Conservation (phyloP, 2,888 invertebrate genomes). For the Ochropleura leucogaster region DNA sequence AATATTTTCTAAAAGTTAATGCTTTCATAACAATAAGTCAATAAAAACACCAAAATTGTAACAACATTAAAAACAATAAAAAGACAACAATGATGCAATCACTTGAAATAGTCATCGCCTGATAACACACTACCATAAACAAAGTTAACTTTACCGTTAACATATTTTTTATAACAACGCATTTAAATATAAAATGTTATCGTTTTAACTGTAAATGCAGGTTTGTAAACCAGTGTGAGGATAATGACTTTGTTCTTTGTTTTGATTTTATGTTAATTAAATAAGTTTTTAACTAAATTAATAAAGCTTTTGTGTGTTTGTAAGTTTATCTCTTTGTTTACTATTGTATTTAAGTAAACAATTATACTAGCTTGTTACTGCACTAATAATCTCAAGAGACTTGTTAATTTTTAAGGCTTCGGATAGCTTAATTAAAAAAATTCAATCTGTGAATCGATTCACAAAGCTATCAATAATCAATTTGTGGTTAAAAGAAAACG, state of each 20-base stretch:
- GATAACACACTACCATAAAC: slow-evolving; percentile 65
- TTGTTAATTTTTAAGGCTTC: too few species aligned
- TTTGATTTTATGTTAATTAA: slow-evolving; percentile 38
- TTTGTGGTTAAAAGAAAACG: too few species aligned
- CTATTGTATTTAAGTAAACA: not conserved
- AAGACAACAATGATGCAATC: slow-evolving; percentile 67
- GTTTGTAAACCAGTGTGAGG: slow-evolving; percentile 63
- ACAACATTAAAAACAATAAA: slow-evolving; percentile 21
- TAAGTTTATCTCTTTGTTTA: slow-evolving; percentile 3
- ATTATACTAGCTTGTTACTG: too few species aligned
- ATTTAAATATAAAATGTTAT: slow-evolving; percentile 44
- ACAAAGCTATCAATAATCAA: too few species aligned
- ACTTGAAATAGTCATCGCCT: slow-evolving; percentile 62
- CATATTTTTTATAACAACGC: slow-evolving; percentile 65
- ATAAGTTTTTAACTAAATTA: slow-evolving; percentile 15
- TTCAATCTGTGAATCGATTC: too few species aligned
- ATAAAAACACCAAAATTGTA: not conserved
- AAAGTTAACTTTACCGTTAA: slow-evolving; percentile 65
- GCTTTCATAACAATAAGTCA: not conserved
- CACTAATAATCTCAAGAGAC: too few species aligned
- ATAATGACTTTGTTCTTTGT: slow-evolving; percentile 72
- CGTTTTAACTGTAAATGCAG: slow-evolving; percentile 60
- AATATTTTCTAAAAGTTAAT: not conserved
- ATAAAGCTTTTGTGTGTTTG: not conserved
- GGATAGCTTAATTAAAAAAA: too few species aligned